Evolutionary conservation across 2,888 invertebrate species (phyloP).

Genomic region (Calliphora vomitoria): DNA sequence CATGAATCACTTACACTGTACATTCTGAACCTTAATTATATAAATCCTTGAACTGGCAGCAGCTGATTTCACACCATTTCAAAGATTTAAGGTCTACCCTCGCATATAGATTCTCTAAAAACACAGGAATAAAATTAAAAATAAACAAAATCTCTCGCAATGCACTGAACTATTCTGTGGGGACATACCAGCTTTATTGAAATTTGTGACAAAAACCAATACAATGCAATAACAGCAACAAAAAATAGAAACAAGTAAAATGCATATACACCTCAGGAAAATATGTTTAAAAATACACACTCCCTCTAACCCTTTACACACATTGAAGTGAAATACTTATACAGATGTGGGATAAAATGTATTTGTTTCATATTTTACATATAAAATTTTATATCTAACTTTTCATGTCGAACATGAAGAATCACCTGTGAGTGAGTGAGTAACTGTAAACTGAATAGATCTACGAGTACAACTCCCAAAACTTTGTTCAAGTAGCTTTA

Average conservation of each 20-base stretch:
- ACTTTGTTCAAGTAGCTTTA: constrained; percentile 58
- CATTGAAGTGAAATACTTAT: not conserved
- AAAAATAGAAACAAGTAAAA: not conserved
- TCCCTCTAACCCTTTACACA: not conserved
- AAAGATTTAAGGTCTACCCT: not conserved
- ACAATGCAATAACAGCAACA: constrained; percentile 26
- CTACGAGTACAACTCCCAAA: constrained; percentile 26
- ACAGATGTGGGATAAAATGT: constrained; percentile 16
- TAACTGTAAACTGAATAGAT: constrained; percentile 20
- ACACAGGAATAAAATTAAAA: constrained; percentile 34
- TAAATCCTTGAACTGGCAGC: too few species aligned
- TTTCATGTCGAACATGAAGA: constrained; percentile 62
- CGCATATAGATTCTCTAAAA: not conserved
- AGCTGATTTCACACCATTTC: too few species aligned
- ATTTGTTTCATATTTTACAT: constrained; percentile 48
- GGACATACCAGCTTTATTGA: constrained; percentile 39
- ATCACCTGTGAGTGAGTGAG: constrained; percentile 36
- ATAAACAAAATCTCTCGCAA: constrained; percentile 34
- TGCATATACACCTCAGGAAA: constrained; percentile 43
- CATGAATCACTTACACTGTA: too few species aligned
- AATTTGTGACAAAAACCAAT: constrained; percentile 65
- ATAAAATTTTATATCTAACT: constrained; percentile 58
- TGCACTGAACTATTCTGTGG: constrained; percentile 47
- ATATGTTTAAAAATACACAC: constrained; percentile 30
- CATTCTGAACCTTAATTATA: too few species aligned